Evolutionary conservation across 2,797 vertebrate genomes (phyloP).

Genomic region (Pipistrellus nathusii): DNA sequence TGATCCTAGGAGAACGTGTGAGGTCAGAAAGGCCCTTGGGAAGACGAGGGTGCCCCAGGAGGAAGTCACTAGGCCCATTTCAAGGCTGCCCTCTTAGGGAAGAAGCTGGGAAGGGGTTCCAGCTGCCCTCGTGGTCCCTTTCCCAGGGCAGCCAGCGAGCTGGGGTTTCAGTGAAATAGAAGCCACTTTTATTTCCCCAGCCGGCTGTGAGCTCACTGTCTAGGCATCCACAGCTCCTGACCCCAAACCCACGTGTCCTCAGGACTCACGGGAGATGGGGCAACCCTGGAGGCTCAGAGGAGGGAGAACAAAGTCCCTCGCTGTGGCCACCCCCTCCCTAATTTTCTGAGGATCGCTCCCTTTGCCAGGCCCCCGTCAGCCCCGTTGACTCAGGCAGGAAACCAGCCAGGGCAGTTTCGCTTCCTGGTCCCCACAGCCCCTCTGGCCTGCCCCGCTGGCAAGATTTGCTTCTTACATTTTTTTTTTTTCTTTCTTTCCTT

Average conservation of each 20-base stretch:
- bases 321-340: not conserved
- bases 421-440: conserved; percentile 46
- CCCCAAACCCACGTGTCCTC: conserved; percentile 44
- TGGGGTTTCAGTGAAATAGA: conserved; percentile 38
- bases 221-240: conserved; percentile 64
- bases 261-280: not conserved
- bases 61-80: not conserved
- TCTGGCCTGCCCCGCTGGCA: not conserved
- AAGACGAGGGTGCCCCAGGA: not conserved
- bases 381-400: not conserved
- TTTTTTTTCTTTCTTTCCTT: conserved; percentile 25
- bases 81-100: not conserved
- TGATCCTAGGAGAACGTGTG: not conserved
- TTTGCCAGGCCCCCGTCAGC: not conserved
- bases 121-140: not conserved
- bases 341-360: not conserved
- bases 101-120: not conserved
- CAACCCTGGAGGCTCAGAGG: not conserved
- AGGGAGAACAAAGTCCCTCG: not conserved
- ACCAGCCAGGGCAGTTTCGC: not conserved
- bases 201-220: conserved; percentile 74
- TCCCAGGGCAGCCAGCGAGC: not conserved
- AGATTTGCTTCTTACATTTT: not conserved
- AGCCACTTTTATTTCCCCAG: not conserved
- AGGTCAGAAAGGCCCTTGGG: not conserved